Conservation (phyloP, 2,113 vertebrate species). For the Marcusenius ussheri region DNA sequence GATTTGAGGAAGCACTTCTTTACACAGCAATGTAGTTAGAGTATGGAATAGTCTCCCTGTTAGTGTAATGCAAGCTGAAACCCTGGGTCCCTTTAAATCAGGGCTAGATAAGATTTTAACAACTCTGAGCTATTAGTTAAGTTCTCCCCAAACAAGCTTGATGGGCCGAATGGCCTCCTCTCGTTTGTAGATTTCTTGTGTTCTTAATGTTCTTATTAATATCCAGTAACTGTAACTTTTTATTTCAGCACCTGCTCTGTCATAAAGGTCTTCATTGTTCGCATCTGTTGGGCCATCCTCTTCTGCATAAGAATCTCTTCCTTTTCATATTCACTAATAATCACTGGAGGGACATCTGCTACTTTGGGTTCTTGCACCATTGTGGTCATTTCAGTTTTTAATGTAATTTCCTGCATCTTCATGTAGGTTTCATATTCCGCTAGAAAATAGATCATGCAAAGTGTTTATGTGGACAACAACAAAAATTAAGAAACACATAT, state of each 20-base stretch:
- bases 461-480: not conserved
- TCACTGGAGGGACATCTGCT: conserved; percentile 67
- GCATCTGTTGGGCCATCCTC: conserved; percentile 77
- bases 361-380: conserved; percentile 75
- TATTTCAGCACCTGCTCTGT: conserved; percentile 74
- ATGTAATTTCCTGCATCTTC: conserved; percentile 75
- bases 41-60: too few relatives aligned
- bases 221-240: not conserved
- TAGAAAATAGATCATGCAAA: conserved; percentile 44
- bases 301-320: conserved; percentile 36
- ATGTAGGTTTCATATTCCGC: conserved; percentile 81
- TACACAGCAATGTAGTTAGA: too few relatives aligned
- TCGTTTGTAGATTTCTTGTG: too few relatives aligned
- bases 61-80: too few relatives aligned
- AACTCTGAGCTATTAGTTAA: too few relatives aligned
- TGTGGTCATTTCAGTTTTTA: conserved; percentile 75
- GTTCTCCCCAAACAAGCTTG: too few relatives aligned
- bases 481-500: not conserved
- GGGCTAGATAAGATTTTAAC: too few relatives aligned
- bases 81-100: too few relatives aligned
- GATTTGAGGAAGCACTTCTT: too few relatives aligned
- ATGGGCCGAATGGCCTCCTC: too few relatives aligned
- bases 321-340: conserved; percentile 73
- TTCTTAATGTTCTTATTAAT: not conserved
- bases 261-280: conserved; percentile 69